These are phyloP conservation scores for Scaptomyza montana DNA, from an alignment of 1,140 invertebrate species.

Conservation along the genomic window DNA sequence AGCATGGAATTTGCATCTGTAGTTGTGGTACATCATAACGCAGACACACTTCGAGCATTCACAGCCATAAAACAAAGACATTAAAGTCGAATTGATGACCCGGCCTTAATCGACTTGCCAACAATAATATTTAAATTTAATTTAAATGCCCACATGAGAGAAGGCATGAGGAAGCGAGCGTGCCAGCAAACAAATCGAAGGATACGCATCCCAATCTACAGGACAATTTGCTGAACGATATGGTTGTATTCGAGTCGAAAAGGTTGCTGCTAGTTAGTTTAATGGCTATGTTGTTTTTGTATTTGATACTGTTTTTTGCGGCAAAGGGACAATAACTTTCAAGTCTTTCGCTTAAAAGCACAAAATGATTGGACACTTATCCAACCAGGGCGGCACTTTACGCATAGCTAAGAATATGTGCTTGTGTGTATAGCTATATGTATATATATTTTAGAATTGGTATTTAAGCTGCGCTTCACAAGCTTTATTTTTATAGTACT, in stretches of 20 bases:
- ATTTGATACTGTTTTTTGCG: slow-evolving; percentile 36
- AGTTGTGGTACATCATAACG: slow-evolving; percentile 60
- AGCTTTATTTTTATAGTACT: slow-evolving; percentile 39
- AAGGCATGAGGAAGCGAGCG: slow-evolving; percentile 11
- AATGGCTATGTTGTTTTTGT: slow-evolving; percentile 56
- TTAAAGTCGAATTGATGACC: slow-evolving; percentile 77
- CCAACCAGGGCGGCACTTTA: slow-evolving; percentile 64
- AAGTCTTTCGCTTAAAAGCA: slow-evolving; percentile 71
- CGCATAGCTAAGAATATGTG: slow-evolving; percentile 21
- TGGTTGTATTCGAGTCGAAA: slow-evolving; percentile 34
- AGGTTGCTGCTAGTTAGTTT: slow-evolving; percentile 57
- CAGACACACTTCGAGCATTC: slow-evolving; percentile 30
- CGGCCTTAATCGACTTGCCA: slow-evolving; percentile 78
- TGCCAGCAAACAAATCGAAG: slow-evolving; percentile 71
- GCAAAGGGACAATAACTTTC: slow-evolving; percentile 67
- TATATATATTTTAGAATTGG: slow-evolving; percentile 33
- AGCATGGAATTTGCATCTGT: slow-evolving; percentile 49
- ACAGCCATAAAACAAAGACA: slow-evolving; percentile 74
- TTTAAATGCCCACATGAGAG: slow-evolving; percentile 83
- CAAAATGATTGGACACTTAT: slow-evolving; percentile 60
- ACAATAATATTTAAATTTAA: slow-evolving; percentile 84
- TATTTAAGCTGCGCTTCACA: slow-evolving; percentile 43
- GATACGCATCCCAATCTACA: slow-evolving; percentile 61
- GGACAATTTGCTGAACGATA: slow-evolving; percentile 72
- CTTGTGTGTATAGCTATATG: slow-evolving; percentile 24